Conservation (phyloP, 1,140 invertebrate genomes). For the Calliopsis andreniformis region DNA sequence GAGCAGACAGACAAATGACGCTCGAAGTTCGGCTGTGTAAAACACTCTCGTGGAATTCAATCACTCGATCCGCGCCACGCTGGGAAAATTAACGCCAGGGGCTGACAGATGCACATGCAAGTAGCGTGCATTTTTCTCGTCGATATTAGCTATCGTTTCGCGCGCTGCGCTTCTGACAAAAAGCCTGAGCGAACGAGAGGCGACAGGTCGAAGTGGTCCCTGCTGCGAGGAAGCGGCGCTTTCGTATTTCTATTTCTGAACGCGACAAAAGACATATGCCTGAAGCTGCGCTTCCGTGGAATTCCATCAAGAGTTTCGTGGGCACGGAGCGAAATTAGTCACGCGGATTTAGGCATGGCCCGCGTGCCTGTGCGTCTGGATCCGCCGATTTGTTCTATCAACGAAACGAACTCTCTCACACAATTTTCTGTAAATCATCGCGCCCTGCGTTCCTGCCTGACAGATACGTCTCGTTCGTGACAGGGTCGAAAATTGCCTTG, state of each 20-base stretch:
- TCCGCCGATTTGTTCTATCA: slow-evolving; percentile 55
- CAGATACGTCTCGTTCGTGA: too few relatives aligned
- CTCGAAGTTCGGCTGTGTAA: not conserved
- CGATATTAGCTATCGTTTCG: not conserved
- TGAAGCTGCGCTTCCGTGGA: slow-evolving; percentile 5
- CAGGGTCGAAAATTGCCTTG: too few relatives aligned
- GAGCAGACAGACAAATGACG: slow-evolving; percentile 39
- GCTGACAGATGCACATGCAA: not conserved
- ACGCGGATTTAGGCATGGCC: slow-evolving; percentile 48
- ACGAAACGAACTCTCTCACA: not conserved
- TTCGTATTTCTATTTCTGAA: not conserved
- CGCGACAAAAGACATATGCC: slow-evolving; percentile 1
- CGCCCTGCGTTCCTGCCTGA: too few relatives aligned
- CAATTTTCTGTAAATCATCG: too few relatives aligned
- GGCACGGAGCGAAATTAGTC: slow-evolving; percentile 56
- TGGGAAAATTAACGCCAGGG: not conserved
- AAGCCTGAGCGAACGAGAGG: not conserved
- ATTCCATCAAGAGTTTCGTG: slow-evolving; percentile 51
- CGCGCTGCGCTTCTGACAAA: not conserved
- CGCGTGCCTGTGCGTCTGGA: slow-evolving; percentile 18
- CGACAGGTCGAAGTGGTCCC: not conserved
- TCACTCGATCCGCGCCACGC: not conserved
- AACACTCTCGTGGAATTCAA: slow-evolving; percentile 22
- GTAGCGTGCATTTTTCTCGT: not conserved
- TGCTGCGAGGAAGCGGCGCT: not conserved